These are phyloP conservation scores for Brachyhypopomus occidentalis DNA, from an alignment of 2,113 vertebrate genomes.

Conservation along the genomic window DNA sequence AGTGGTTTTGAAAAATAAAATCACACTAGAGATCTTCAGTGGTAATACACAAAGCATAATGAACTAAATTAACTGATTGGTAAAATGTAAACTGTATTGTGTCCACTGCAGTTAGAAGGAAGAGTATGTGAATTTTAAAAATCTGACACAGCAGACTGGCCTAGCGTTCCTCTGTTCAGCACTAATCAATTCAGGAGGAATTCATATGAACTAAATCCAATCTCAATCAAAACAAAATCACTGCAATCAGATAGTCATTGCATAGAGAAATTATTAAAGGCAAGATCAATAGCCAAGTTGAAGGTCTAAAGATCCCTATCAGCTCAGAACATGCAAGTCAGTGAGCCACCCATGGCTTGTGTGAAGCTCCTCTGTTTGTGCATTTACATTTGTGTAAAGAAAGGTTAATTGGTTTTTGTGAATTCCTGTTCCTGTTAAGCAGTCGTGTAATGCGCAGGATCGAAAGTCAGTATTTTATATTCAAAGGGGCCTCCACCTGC, in stretches of 20 bases:
- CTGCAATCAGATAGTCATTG: constrained; percentile 2
- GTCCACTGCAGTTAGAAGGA: no score
- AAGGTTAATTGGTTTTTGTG: constrained; percentile 42
- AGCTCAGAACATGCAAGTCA: neutral
- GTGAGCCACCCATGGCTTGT: neutral
- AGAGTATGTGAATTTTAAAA: no score
- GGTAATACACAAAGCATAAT: no score
- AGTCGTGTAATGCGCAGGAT: neutral
- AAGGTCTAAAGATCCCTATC: constrained; percentile 11
- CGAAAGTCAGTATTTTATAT: constrained; percentile 4
- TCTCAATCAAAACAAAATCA: constrained; percentile 22
- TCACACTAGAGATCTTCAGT: no score
- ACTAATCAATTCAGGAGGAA: neutral
- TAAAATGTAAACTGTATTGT: no score
- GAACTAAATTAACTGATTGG: no score
- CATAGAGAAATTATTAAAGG: constrained; percentile 21
- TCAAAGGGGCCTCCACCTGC: neutral
- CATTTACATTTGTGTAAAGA: constrained; percentile 14
- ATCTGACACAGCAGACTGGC: no score
- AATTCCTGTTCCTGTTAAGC: neutral
- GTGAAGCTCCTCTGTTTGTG: constrained; percentile 11
- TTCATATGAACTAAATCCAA: neutral
- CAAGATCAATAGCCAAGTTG: constrained; percentile 9
- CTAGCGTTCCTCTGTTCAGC: neutral
- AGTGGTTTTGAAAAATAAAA: no score